A percentile compares a stretch with the other conserved stretches of the same genome.
Evolutionary conservation across 1,140 invertebrate species (phyloP).

Genomic region (Drosophila pectinifera): DNA sequence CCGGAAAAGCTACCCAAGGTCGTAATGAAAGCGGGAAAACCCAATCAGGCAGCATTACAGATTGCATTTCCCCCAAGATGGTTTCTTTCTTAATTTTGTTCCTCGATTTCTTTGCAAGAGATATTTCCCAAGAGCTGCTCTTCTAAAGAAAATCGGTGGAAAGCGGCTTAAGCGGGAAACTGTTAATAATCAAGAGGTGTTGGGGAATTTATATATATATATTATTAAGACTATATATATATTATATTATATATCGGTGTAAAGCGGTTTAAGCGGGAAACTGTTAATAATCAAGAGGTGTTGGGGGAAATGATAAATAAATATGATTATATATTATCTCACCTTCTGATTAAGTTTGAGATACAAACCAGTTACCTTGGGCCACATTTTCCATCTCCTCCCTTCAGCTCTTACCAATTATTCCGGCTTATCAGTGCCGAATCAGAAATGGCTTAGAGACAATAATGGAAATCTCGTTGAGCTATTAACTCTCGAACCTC

Average conservation of each 20-base stretch:
- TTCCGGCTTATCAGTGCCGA: constrained; percentile 1
- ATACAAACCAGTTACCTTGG: no score
- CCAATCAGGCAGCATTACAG: constrained; percentile 63
- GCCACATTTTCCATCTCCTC: no score
- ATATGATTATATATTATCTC: no score
- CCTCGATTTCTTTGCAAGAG: background rate
- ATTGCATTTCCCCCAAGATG: constrained; percentile 54
- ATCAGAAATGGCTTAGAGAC: constrained; percentile 21
- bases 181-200: background rate
- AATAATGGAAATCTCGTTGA: constrained; percentile 21
- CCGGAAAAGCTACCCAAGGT: constrained; percentile 34
- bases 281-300: no score
- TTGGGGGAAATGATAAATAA: no score
- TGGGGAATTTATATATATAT: no score
- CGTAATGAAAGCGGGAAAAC: constrained; percentile 56
- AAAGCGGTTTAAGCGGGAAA: no score
- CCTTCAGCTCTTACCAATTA: background rate
- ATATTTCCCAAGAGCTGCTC: constrained; percentile 18
- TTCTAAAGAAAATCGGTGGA: background rate
- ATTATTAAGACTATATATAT: no score
- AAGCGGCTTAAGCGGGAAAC: background rate
- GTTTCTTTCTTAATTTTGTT: constrained; percentile 44
- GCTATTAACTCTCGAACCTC: constrained; percentile 24
- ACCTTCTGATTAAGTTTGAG: no score
- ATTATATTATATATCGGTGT: no score